Evolutionary conservation across 2,113 vertebrate species (phyloP).

Genomic region (Pelmatolapia mariae): DNA sequence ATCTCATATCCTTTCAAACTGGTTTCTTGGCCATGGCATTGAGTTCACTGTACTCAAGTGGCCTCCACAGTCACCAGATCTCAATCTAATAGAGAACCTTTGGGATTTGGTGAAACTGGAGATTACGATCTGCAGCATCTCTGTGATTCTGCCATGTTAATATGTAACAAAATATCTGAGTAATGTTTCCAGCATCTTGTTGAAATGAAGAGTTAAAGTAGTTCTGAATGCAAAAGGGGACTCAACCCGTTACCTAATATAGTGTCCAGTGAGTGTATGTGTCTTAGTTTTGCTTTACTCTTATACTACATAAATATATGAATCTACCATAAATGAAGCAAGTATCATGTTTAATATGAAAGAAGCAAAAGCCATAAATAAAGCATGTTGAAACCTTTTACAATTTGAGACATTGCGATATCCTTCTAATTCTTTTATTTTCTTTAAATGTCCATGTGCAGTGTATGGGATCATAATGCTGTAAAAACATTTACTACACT

Average conservation of each 20-base stretch:
- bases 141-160: not conserved
- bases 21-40: not conserved
- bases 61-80: not conserved
- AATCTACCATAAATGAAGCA: not conserved
- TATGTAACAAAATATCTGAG: not conserved
- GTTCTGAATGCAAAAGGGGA: not conserved
- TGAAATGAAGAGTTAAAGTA: not conserved
- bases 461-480: not conserved
- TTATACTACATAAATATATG: not conserved
- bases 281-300: not conserved
- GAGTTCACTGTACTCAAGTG: not conserved
- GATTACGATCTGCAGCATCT: not conserved
- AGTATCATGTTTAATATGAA: not conserved
- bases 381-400: not conserved
- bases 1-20: not conserved
- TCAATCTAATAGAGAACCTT: not conserved
- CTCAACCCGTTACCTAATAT: not conserved
- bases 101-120: not conserved
- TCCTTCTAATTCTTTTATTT: not conserved
- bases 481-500: not conserved
- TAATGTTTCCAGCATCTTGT: not conserved
- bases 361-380: not conserved
- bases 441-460: not conserved
- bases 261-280: not conserved
- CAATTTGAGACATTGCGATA: too few species aligned